Base-by-base conservation (phyloP, 2,113 vertebrate genomes). In the Otocyon megalotis region DNA sequence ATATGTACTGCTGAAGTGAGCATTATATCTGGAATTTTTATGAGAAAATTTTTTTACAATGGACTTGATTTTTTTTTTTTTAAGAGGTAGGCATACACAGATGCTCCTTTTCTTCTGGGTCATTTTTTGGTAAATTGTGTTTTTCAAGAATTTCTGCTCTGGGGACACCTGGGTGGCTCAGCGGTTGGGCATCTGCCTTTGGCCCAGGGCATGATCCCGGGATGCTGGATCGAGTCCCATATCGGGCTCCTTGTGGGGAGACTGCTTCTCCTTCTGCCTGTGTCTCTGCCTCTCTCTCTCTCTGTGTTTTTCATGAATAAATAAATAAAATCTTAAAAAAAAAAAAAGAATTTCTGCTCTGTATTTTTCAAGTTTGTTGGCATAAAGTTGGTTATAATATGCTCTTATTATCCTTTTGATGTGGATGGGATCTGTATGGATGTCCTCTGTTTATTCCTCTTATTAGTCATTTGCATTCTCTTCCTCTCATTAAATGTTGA, bases 61-160 rank as follows among this genome's bases (percentile, higher is more conserved):
- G 8, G 26, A 32, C 92, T 88, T 91, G 35, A 50, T 74, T 82
- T 80, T 54, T 69, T 74, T 82, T 80, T 48, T 69, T 94, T 96
- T 84, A 79, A 53, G 24, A 32, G 37, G 32, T 43, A 85, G 43
- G 35, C 54, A 3, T 63, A 10, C 50, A 67, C 22, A 92, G 15
- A 82, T 74, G 16, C 48, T 74, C 11, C 62, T 19, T 77, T 92
- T 83, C 50, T 88, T 63, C 79, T 84, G 16, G 11, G 11, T 71
- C 24, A 50, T 56, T 85, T 83, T 60, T 74, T 62, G 37, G 54
- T n/a, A 90, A 62, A 48, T 12, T 60, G 30, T 85, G 13, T 60
- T 85, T 79, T 85, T 80, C 53, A 95, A 87, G 13, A 71, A 79
- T 69, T 53, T 94, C 65, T 56, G 11, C 19, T 48, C 6, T 24